Percentiles rank a stretch among this genome's conserved stretches.
phyloP scores from a whole-genome alignment of 2,888 invertebrate species.

The Hydrotaea cyrtoneurina region DNA sequence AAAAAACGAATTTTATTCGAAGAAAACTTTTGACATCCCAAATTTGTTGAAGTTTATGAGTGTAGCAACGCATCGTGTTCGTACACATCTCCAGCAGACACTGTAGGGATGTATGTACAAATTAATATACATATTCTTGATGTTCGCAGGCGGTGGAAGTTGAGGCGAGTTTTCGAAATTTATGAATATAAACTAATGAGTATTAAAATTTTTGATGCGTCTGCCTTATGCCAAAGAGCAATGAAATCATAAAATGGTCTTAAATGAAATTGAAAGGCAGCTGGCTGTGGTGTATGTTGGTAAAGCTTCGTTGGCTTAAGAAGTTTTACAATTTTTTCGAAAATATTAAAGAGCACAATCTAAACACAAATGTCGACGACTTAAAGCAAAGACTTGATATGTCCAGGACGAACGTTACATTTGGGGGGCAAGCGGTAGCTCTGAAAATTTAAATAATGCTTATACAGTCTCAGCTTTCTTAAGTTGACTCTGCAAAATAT shows the following conservation, averaged over 20 bases:
- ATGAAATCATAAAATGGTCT: neutral
- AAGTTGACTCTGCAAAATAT: too few species aligned
- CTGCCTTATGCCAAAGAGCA: neutral
- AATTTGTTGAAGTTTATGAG: conserved; percentile 60
- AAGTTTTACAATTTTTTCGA: neutral
- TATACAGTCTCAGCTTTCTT: too few species aligned
- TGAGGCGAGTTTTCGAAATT: neutral
- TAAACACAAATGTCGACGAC: too few species aligned
- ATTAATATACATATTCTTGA: conserved; percentile 41
- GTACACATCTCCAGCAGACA: conserved; percentile 41
- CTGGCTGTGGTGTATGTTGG: neutral
- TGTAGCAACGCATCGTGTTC: conserved; percentile 47
- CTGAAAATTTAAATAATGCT: too few species aligned
- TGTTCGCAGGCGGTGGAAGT: neutral
- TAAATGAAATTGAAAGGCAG: neutral
- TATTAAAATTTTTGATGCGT: neutral
- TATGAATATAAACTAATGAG: conserved; percentile 33
- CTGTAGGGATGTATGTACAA: conserved; percentile 25
- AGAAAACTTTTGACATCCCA: conserved; percentile 60
- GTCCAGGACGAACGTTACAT: too few species aligned
- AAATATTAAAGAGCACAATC: neutral
- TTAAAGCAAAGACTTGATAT: too few species aligned
- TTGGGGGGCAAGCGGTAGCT: too few species aligned
- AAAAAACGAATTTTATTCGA: too few species aligned
- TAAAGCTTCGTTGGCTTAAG: neutral